A percentile compares a stretch with the other conserved stretches of the same genome.
Conservation (phyloP, 2,113 vertebrate genomes). For the Colaptes auratus region DNA sequence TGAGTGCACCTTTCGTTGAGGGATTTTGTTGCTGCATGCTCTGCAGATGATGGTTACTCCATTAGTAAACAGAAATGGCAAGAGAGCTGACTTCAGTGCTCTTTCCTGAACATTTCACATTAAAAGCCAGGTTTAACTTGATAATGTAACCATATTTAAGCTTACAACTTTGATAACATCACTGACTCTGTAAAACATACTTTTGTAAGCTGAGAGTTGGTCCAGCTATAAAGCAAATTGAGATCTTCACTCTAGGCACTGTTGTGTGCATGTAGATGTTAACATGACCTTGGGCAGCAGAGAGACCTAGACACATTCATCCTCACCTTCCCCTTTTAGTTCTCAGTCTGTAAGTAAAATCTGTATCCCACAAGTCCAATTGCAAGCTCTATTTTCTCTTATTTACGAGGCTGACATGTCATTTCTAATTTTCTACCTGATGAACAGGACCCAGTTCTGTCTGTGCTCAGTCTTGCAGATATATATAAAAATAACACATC, state of each 20-base stretch:
- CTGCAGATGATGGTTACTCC: constrained; percentile 16
- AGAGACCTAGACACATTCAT: background rate
- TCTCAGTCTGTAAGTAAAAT: background rate
- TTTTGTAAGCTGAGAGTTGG: background rate
- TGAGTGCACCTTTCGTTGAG: background rate
- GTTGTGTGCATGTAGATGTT: background rate
- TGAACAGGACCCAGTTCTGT: background rate
- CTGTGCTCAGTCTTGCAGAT: background rate
- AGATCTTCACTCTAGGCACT: background rate
- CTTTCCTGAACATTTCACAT: background rate
- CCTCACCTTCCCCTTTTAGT: background rate
- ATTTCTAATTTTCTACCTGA: background rate
- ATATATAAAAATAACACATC: background rate
- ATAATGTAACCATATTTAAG: background rate
- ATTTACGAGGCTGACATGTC: background rate
- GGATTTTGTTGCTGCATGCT: background rate
- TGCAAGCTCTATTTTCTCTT: background rate
- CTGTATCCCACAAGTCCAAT: background rate
- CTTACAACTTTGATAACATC: background rate
- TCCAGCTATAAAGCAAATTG: background rate
- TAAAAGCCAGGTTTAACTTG: background rate
- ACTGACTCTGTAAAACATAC: background rate
- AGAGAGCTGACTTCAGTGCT: background rate
- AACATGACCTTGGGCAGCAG: background rate
- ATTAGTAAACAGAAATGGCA: constrained; percentile 9